Conservation (phyloP, 1,140 invertebrate genomes). For the Agrypnia vestita region DNA sequence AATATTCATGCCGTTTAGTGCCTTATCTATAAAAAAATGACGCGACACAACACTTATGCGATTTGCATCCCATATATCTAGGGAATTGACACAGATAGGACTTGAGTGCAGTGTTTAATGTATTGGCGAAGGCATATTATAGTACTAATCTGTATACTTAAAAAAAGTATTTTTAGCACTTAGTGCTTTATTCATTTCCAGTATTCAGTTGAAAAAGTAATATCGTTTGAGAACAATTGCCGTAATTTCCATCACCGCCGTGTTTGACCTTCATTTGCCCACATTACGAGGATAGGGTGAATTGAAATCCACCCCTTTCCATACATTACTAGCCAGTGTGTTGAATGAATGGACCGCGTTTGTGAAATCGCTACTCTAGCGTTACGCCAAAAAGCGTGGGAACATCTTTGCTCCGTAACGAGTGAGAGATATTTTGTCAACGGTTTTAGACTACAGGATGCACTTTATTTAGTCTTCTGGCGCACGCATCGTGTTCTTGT, state of each 20-base stretch:
- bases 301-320: slow-evolving; percentile 3
- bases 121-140: too few species aligned
- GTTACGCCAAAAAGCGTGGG: slow-evolving; percentile 17
- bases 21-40: too few species aligned
- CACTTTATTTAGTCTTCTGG: neutral
- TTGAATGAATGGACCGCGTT: neutral
- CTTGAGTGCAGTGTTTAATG: too few species aligned
- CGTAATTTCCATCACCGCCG: neutral
- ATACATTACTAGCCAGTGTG: neutral
- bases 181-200: too few species aligned
- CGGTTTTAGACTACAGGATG: neutral
- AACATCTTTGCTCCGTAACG: slow-evolving; percentile 1
- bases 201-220: too few species aligned
- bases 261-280: slow-evolving; percentile 36
- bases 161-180: too few species aligned
- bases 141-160: too few species aligned
- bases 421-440: neutral
- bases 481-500: neutral
- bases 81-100: too few species aligned
- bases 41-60: too few species aligned
- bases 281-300: slow-evolving; percentile 1
- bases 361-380: neutral
- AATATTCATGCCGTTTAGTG: too few species aligned
- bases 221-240: slow-evolving; percentile 30
- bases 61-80: too few species aligned